Evolutionary conservation across 2,113 vertebrate genomes (phyloP), one percentile per base, ranked within the genome.

Genomic region (Oncorhynchus keta): DNA sequence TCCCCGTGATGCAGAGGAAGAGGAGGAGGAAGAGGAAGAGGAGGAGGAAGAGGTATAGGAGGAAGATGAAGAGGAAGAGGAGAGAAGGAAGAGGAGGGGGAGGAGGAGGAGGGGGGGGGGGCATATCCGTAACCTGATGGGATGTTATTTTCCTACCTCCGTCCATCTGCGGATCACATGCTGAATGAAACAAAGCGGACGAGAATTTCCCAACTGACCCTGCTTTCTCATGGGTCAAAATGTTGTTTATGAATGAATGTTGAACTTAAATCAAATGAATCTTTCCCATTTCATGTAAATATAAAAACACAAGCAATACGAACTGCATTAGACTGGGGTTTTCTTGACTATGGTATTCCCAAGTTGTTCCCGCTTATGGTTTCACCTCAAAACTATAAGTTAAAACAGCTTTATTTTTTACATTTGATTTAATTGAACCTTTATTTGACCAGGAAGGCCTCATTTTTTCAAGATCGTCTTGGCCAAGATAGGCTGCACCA

Each of bases 191-290:
- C 66, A 68, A 9, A 11, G 5, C 0, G 55, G 30, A 79, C 18
- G 61, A 76, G 70, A 90, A 90, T 77, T 86, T 59, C 74, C 81
- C 72, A 22, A 69, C 84, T 88, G 81, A 88, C 80, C 83, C 73
- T 79, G 82, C 80, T 86, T 76, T 81, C 88, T 82, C 70, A 75
- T 32, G 32, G 32, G 8, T 16, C 16, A n/a, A 68, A n/a, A 68
- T 39, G n/a, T 39, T 7, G 66, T 18, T 68, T 68, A 20, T n/a
- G 16, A 68, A 68, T 28, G 1, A 39, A 68, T 39, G 30, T 32
- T 9, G 2, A 26, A 24, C 26, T 13, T 65, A 11, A 65, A 35
- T 18, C 30, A 7, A 20, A 39, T 35, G 28, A 32, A 39, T 32
- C 30, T 32, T 20, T 68, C 18, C 32, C 32, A 68, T 68, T 18